Evolutionary conservation across 2,888 invertebrate genomes (phyloP).

Genomic region (Deilephila elpenor): DNA sequence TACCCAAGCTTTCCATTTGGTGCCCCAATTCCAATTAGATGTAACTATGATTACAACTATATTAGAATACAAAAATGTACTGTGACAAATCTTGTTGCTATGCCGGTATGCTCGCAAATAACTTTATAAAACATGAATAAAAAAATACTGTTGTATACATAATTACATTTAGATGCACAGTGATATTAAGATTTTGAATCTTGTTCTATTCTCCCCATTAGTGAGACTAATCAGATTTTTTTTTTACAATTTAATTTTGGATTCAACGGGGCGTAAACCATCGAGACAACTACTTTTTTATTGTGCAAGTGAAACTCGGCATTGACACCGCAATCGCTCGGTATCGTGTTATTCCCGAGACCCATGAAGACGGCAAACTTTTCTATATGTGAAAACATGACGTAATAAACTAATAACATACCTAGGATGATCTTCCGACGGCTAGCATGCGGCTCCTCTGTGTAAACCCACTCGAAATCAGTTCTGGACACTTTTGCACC

Average conservation of each 20-base stretch:
- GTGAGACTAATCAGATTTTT: background rate
- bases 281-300: background rate
- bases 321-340: background rate
- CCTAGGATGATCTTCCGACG: conserved; percentile 96
- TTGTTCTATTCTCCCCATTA: too few relatives aligned
- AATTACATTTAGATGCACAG: too few relatives aligned
- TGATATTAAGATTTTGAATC: too few relatives aligned
- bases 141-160: too few relatives aligned
- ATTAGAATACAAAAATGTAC: background rate
- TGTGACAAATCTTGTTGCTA: background rate
- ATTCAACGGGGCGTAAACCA: conserved; percentile 23
- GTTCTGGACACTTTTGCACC: conserved; percentile 96
- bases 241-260: conserved; percentile 13
- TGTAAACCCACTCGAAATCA: conserved; percentile 99
- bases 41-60: background rate
- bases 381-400: conserved; percentile 27
- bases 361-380: background rate
- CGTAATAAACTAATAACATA: conserved; percentile 68
- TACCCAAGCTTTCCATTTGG: background rate
- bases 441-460: conserved; percentile 98
- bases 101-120: background rate
- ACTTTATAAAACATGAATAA: too few relatives aligned
- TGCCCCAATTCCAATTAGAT: background rate
- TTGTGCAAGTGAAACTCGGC: conserved; percentile 10
- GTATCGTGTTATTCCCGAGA: background rate